These are phyloP conservation scores for Tenualosa thibaudeaui DNA, from an alignment of 2,797 vertebrate genomes.

Conservation along the genomic window DNA sequence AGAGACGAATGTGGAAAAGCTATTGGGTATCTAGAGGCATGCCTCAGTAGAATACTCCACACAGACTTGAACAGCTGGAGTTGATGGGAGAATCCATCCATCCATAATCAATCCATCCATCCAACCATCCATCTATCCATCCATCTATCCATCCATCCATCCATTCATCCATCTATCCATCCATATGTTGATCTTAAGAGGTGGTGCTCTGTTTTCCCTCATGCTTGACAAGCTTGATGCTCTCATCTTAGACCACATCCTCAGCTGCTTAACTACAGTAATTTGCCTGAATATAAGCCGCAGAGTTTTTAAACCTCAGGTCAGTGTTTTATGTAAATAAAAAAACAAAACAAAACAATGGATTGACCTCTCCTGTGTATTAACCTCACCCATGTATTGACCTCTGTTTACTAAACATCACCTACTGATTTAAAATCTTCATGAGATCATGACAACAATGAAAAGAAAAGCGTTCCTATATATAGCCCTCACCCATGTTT, in stretches of 20 bases:
- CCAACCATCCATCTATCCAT: not conserved
- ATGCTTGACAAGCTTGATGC: not conserved
- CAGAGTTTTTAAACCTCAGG: too few species aligned
- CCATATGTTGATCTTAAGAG: not conserved
- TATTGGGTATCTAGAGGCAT: not conserved
- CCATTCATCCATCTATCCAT: not conserved
- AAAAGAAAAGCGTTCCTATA: too few species aligned
- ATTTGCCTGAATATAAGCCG: too few species aligned
- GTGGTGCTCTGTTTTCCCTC: not conserved
- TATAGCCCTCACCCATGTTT: too few species aligned
- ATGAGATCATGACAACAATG: too few species aligned
- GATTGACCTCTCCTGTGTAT: too few species aligned
- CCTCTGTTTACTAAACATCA: too few species aligned
- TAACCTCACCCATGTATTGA: too few species aligned
- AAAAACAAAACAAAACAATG: too few species aligned
- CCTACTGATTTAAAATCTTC: too few species aligned
- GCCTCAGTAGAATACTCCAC: not conserved
- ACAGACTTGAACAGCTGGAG: not conserved
- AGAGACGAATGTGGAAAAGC: not conserved
- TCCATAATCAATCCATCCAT: slow-evolving; percentile 3
- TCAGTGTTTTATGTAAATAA: too few species aligned
- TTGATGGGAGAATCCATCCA: not conserved
- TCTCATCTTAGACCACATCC: not conserved
- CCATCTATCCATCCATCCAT: not conserved
- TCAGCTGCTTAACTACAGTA: too few species aligned